A percentile compares a stretch with the other conserved stretches of the same genome.
Evolutionary conservation across 2,888 invertebrate genomes (phyloP).

Genomic region (Dastarcus helophoroides): DNA sequence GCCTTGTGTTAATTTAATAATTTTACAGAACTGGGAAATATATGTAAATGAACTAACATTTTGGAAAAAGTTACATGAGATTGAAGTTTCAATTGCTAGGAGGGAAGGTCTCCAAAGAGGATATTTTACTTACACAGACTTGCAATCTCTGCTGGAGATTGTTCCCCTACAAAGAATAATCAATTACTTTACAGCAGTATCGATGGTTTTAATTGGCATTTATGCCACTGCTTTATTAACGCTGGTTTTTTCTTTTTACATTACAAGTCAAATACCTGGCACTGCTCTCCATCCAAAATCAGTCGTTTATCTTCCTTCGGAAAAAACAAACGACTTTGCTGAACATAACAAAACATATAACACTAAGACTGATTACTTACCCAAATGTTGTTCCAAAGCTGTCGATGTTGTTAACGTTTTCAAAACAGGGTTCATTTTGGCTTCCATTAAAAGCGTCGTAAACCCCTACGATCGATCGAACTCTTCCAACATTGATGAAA

Average conservation of each 20-base stretch:
- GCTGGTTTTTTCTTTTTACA: constrained; percentile 46
- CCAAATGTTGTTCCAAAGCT: neutral
- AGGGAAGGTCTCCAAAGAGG: constrained; percentile 61
- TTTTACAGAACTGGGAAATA: constrained; percentile 71
- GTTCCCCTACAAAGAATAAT: constrained; percentile 40
- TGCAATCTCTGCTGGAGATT: constrained; percentile 45
- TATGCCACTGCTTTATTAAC: constrained; percentile 50
- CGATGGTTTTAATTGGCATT: constrained; percentile 47
- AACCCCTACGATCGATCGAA: constrained; percentile 15
- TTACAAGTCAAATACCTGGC: constrained; percentile 42
- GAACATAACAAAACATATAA: no score
- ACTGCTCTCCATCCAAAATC: constrained; percentile 8
- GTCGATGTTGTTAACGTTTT: constrained; percentile 28
- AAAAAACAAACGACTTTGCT: no score
- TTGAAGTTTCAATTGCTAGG: constrained; percentile 63
- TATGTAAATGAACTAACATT: constrained; percentile 68
- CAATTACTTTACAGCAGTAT: constrained; percentile 41
- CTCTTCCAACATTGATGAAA: constrained; percentile 12
- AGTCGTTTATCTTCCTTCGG: no score
- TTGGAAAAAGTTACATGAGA: constrained; percentile 53
- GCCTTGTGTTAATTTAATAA: constrained; percentile 5
- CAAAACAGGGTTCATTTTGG: constrained; percentile 31
- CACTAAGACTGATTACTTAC: neutral
- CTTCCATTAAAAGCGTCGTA: constrained; percentile 24
- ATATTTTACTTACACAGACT: constrained; percentile 74